Base-by-base conservation (phyloP, 2,888 invertebrate species). In the Disparrhopalites patrizii region DNA sequence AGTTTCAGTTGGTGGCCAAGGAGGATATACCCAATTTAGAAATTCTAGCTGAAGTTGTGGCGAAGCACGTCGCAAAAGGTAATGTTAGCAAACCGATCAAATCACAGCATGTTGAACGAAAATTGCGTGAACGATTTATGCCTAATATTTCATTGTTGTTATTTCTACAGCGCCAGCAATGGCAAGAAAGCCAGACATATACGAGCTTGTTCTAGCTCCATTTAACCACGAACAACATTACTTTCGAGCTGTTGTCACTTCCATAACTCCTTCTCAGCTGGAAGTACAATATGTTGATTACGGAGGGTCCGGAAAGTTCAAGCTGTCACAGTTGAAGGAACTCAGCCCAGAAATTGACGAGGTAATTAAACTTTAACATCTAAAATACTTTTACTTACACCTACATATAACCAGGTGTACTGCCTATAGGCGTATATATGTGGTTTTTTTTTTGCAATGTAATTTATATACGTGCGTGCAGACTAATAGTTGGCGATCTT, bases 191-290 rank as follows among this genome's bases (percentile, higher is more conserved):
- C n/a, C n/a, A n/a, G n/a, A n/a, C n/a, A n/a, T n/a, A n/a, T n/a
- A 66, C 28, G 70, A 73, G 52, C 61, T 73, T 7, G 62, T 73
- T 0, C 18, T 73, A 15, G 71, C 66, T 10, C 50, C 62, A 5
- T 73, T 71, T 28, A 36, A 61, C 1, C 62, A 58, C 1, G 66
- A 40, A 3, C 65, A 55, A 3, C 67, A 31, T 27, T 73, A 71
- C 47, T 73, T 71, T 47, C 57, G 73, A 1, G 73, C 63, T 0
- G 8, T 55, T 4, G 71, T 73, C 1, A 33, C 23, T 2, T 58
- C 38, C 3, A 40, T 67, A 1, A 18, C 60, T 0, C 66, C 27
- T 13, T 51, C 57, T 3, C n/a, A 23, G 1, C 40, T 50, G 23
- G 23, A 33, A 13, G 28, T 70, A 2, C 23, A 30, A 8, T 73